Evolutionary conservation across 1,140 invertebrate species (phyloP).

Genomic region (Lepidotrigona ventralis): DNA sequence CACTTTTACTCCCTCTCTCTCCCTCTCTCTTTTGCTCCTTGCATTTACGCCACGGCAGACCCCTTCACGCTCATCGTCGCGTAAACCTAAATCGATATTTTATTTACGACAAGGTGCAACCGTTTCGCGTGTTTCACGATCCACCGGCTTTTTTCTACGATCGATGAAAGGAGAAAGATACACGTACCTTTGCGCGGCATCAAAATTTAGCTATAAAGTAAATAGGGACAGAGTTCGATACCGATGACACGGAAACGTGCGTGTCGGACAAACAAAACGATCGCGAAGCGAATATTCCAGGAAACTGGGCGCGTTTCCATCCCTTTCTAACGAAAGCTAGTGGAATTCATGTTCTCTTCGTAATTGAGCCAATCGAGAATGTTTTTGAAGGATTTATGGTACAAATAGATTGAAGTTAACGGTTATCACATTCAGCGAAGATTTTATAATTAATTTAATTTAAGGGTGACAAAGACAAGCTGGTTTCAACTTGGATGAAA

Average conservation of each 20-base stretch:
- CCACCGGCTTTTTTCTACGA: neutral
- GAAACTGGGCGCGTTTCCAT: neutral
- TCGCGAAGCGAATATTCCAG: neutral
- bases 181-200: neutral
- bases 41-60: neutral
- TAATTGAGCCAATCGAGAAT: neutral
- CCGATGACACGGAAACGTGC: no score
- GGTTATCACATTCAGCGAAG: no score
- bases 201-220: neutral
- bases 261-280: neutral
- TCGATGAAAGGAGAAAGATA: neutral
- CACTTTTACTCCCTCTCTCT: no score
- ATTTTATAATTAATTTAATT: no score
- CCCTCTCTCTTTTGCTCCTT: no score
- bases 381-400: no score
- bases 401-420: no score
- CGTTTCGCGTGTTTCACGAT: neutral
- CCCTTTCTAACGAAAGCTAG: neutral
- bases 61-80: neutral
- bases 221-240: neutral
- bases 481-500: no score
- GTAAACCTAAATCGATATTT: slow-evolving; percentile 21
- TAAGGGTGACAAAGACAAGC: no score
- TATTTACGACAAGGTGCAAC: neutral
- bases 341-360: neutral